Conservation (phyloP, 2,113 vertebrate genomes). For the Sinocyclocheilus maitianheensis region DNA sequence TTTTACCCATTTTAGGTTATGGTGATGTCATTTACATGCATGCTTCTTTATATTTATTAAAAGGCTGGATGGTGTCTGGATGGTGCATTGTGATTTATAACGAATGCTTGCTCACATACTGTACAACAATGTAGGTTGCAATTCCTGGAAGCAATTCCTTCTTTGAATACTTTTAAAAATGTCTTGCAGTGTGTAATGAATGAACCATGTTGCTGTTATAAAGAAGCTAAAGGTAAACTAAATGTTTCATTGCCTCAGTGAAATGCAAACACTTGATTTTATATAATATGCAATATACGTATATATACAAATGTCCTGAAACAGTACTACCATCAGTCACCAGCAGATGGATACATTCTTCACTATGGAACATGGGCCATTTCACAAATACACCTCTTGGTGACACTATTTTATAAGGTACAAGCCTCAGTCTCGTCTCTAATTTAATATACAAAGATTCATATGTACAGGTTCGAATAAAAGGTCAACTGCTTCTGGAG, state of each 20-base stretch:
- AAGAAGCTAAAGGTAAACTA: not conserved
- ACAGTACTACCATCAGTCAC: not conserved
- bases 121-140: too few relatives aligned
- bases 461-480: not conserved
- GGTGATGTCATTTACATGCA: too few relatives aligned
- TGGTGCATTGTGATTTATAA: too few relatives aligned
- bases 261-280: not conserved
- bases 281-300: not conserved
- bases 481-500: not conserved
- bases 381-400: conserved; percentile 4
- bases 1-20: too few relatives aligned
- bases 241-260: not conserved
- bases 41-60: too few relatives aligned
- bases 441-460: not conserved
- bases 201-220: not conserved
- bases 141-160: too few relatives aligned
- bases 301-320: not conserved
- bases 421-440: not conserved
- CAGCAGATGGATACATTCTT: conserved; percentile 42
- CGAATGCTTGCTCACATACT: too few relatives aligned
- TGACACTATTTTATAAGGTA: conserved; percentile 31
- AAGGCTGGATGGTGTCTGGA: too few relatives aligned
- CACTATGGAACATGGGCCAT: not conserved
- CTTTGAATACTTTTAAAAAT: too few relatives aligned
- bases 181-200: too few relatives aligned